These are phyloP conservation scores for Campoletis raptor DNA, from an alignment of 2,888 invertebrate species.

Conservation along the genomic window DNA sequence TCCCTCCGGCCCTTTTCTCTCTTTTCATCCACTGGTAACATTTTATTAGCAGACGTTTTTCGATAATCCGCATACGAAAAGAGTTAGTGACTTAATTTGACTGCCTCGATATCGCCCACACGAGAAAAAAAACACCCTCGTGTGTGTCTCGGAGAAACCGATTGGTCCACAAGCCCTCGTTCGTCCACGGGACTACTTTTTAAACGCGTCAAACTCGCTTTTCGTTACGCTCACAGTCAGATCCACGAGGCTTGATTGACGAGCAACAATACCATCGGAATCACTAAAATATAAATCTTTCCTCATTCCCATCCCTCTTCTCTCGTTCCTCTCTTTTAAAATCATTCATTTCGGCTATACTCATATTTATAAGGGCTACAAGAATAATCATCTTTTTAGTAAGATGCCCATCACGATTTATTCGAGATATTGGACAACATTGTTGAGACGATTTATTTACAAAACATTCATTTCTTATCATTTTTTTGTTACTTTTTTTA, in stretches of 20 bases:
- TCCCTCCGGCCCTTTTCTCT: slow-evolving; percentile 6
- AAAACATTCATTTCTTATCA: background rate
- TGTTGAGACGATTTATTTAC: background rate
- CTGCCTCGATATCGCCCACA: slow-evolving; percentile 55
- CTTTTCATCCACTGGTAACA: slow-evolving; percentile 59
- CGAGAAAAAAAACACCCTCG: slow-evolving; percentile 55
- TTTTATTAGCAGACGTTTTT: slow-evolving; percentile 72
- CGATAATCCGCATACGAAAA: slow-evolving; percentile 68
- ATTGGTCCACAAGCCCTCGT: slow-evolving; percentile 24
- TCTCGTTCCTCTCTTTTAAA: slow-evolving; percentile 30
- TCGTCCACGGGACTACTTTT: slow-evolving; percentile 58
- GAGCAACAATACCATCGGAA: slow-evolving; percentile 42
- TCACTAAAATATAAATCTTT: slow-evolving; percentile 39
- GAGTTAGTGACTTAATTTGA: slow-evolving; percentile 70
- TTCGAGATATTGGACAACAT: background rate
- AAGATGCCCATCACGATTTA: background rate
- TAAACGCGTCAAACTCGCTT: slow-evolving; percentile 50
- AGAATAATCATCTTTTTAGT: background rate
- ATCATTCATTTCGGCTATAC: slow-evolving; percentile 28
- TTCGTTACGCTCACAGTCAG: slow-evolving; percentile 3
- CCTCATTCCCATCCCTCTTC: background rate
- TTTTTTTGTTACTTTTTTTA: background rate
- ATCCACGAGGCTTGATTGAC: slow-evolving; percentile 53
- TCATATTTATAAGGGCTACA: background rate
- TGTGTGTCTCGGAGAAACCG: slow-evolving; percentile 13